These are phyloP conservation scores for Naso thynnoides DNA, from an alignment of 2,797 vertebrate species.

Conservation along the genomic window DNA sequence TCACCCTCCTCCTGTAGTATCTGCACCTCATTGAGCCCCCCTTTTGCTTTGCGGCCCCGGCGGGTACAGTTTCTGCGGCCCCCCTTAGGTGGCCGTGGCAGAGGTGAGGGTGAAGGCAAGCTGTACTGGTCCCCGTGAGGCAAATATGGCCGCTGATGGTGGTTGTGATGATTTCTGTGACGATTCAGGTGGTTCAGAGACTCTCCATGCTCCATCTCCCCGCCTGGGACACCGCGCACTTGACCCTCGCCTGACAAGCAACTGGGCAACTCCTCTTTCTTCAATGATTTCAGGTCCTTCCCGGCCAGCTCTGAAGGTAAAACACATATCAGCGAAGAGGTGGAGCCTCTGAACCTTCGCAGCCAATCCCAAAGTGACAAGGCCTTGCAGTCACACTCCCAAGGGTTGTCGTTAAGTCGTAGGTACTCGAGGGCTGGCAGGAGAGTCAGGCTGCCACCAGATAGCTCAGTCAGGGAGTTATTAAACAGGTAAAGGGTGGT, in stretches of 20 bases:
- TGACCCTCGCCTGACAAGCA: conserved; percentile 78
- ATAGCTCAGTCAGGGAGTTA: conserved; percentile 93
- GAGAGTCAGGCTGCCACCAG: conserved; percentile 89
- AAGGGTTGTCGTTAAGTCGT: conserved; percentile 95
- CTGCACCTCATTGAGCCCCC: conserved; percentile 85
- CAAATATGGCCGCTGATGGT: conserved; percentile 83
- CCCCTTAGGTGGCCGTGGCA: conserved; percentile 84
- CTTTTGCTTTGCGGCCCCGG: conserved; percentile 87
- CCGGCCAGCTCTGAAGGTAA: conserved; percentile 85
- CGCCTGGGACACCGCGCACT: conserved; percentile 20
- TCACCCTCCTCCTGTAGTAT: conserved; percentile 71
- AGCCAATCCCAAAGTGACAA: conserved; percentile 97
- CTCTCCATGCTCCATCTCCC: conserved; percentile 77
- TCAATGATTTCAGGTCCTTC: conserved; percentile 91
- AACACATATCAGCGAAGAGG: conserved; percentile 88
- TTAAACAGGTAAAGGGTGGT: conserved; percentile 97
- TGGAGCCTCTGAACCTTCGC: conserved; percentile 92
- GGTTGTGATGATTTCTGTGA: conserved; percentile 81
- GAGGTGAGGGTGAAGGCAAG: conserved; percentile 79
- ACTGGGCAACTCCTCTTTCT: conserved; percentile 89
- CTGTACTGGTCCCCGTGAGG: conserved; percentile 81
- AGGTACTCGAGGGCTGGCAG: conserved; percentile 94
- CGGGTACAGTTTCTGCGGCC: conserved; percentile 93
- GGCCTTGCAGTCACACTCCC: conserved; percentile 95
- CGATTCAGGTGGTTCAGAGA: conserved; percentile 87